These are phyloP conservation scores for Toxotes chatareus DNA, from an alignment of 2,113 vertebrate species.

Conservation along the genomic window DNA sequence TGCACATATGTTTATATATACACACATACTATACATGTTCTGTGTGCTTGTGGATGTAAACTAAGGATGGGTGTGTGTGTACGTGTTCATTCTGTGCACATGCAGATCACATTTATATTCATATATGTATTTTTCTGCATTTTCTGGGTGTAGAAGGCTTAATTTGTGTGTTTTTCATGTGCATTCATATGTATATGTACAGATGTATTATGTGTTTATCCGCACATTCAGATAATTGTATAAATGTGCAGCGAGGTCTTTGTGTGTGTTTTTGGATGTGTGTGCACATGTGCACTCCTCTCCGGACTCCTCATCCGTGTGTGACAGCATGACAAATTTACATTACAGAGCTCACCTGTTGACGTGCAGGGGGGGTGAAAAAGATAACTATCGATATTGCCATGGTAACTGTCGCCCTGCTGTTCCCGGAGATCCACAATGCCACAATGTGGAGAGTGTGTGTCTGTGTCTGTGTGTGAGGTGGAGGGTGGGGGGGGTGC, in stretches of 20 bases:
- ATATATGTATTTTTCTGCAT: slow-evolving; percentile 22
- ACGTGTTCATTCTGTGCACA: not conserved
- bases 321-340: slow-evolving; percentile 62
- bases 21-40: not conserved
- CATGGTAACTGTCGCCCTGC: slow-evolving; percentile 75
- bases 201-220: not conserved
- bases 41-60: not conserved
- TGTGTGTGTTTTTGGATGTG: not conserved
- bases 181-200: not conserved
- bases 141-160: not conserved
- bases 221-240: not conserved
- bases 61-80: slow-evolving; percentile 1
- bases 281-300: slow-evolving; percentile 17
- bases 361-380: slow-evolving; percentile 37
- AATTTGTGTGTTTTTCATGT: slow-evolving; percentile 8
- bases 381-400: slow-evolving; percentile 73
- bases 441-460: slow-evolving; percentile 15
- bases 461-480: slow-evolving; percentile 11
- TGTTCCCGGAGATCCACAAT: slow-evolving; percentile 41
- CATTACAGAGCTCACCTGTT: slow-evolving; percentile 77
- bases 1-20: not conserved
- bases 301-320: slow-evolving; percentile 40
- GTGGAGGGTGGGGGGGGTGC: not conserved
- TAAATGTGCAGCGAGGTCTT: not conserved
- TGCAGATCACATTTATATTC: not conserved